Percentiles rank a stretch among this genome's conserved stretches.
Conservation (phyloP, 1,140 invertebrate species). For the Halesus radiatus region DNA sequence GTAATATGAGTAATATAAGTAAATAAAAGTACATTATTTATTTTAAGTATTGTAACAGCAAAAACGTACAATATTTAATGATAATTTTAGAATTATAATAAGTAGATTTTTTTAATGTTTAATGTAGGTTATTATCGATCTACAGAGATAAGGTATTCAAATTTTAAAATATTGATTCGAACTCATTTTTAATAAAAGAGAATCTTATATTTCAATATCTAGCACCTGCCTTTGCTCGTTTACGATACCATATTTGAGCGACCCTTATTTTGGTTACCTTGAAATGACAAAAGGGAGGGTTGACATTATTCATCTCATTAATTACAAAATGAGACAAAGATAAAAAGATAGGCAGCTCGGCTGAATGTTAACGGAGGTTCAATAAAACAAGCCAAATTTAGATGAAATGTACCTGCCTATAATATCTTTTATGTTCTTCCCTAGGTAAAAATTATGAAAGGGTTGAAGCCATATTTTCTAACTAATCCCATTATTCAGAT, state of each 20-base stretch:
- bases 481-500: neutral
- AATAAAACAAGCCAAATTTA: conserved; percentile 47
- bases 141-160: no score
- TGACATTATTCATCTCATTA: conserved; percentile 58
- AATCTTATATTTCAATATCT: conserved; percentile 53
- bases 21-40: no score
- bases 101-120: no score
- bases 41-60: no score
- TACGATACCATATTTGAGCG: conserved; percentile 50
- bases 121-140: no score
- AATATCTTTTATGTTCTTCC: conserved; percentile 49
- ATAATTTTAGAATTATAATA: no score
- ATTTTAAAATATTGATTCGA: no score
- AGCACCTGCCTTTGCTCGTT: conserved; percentile 46
- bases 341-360: conserved; percentile 52
- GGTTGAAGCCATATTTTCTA: conserved; percentile 13
- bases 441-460: conserved; percentile 37
- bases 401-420: conserved; percentile 29
- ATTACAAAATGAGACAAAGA: conserved; percentile 58
- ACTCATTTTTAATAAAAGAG: neutral
- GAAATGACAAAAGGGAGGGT: conserved; percentile 56
- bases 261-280: conserved; percentile 53
- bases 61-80: no score
- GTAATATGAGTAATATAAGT: no score
- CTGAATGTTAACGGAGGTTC: neutral